Percentiles rank a stretch among this genome's conserved stretches.
Evolutionary conservation across 35 echinoderm and acorn worm species (phyloP).

Genomic region (Ptychodera flava): DNA sequence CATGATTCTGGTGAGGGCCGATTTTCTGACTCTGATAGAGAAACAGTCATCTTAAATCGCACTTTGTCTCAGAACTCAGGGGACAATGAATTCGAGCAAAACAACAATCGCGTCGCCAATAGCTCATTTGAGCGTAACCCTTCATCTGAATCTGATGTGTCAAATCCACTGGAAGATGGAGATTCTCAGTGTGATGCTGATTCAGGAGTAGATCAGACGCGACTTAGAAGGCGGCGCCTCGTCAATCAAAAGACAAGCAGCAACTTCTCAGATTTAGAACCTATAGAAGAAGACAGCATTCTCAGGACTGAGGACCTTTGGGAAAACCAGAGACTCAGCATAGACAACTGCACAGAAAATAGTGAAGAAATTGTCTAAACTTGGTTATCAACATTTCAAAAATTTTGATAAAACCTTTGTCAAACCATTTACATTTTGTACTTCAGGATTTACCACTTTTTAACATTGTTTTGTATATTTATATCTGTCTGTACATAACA

Average conservation of each 20-base stretch:
- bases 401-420: no score
- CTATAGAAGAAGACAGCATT: background rate
- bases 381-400: no score
- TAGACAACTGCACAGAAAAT: background rate
- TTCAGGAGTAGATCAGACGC: background rate
- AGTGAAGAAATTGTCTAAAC: background rate
- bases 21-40: background rate
- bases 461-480: no score
- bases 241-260: background rate
- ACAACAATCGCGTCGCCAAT: no score
- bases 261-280: background rate
- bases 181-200: no score
- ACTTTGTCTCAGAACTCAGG: background rate
- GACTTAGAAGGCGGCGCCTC: background rate
- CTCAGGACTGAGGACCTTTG: background rate
- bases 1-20: background rate
- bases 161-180: no score
- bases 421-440: no score
- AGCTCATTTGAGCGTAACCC: no score
- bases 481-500: no score
- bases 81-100: background rate
- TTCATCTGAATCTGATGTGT: no score
- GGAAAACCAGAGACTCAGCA: background rate
- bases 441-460: no score
- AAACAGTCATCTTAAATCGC: background rate